A percentile compares a stretch with the other conserved stretches of the same genome.
Evolutionary conservation across 2,113 vertebrate species (phyloP).

Genomic region (Pangasianodon hypophthalmus): DNA sequence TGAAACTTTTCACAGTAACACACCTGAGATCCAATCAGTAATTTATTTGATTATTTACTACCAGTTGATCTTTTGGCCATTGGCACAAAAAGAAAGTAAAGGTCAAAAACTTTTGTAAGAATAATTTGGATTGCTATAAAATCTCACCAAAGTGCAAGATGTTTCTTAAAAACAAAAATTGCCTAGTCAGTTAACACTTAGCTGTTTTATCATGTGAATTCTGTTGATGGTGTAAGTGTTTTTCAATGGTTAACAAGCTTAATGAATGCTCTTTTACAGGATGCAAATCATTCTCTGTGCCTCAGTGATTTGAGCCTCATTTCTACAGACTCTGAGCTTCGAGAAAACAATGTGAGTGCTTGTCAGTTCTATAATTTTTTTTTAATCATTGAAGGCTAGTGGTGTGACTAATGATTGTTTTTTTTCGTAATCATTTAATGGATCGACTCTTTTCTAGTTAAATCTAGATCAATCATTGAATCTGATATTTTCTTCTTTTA

Average conservation of each 20-base stretch:
- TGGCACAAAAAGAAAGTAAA: not conserved
- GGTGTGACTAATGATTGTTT: too few species aligned
- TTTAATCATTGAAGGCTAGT: not conserved
- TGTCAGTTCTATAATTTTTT: conserved; percentile 12
- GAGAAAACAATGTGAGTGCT: conserved; percentile 87
- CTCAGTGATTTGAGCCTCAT: conserved; percentile 95
- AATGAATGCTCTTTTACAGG: conserved; percentile 71
- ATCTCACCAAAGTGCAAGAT: not conserved
- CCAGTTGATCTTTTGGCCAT: not conserved
- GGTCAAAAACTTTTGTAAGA: not conserved
- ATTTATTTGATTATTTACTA: not conserved
- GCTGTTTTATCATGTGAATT: not conserved
- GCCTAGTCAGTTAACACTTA: not conserved
- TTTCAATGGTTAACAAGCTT: not conserved
- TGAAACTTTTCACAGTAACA: not conserved
- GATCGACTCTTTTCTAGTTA: not conserved
- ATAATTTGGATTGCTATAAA: not conserved
- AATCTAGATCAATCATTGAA: not conserved
- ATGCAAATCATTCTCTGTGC: conserved; percentile 95
- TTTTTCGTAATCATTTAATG: not conserved
- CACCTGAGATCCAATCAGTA: not conserved
- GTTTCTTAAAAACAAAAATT: not conserved
- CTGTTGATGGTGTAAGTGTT: too few species aligned
- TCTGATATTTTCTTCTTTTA: not conserved
- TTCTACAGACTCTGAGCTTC: conserved; percentile 90